These are phyloP conservation scores for Phrixothrix hirtus DNA, from an alignment of 2,888 invertebrate genomes.

Conservation along the genomic window DNA sequence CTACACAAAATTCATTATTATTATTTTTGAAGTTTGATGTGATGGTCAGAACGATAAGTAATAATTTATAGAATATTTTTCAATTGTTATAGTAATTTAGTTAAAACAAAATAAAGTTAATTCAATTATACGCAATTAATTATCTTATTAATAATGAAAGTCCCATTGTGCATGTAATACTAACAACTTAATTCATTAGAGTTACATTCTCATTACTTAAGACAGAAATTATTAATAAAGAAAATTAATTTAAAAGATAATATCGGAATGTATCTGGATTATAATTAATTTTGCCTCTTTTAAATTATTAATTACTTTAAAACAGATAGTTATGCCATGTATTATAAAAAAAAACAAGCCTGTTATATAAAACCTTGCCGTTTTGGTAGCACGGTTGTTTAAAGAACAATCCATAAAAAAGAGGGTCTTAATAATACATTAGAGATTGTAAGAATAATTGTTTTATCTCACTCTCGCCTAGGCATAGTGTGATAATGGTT, in stretches of 20 bases:
- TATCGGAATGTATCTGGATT: conserved; percentile 33
- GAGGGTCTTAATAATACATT: neutral
- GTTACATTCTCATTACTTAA: conserved; percentile 13
- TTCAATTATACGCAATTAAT: neutral
- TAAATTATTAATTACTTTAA: conserved; percentile 39
- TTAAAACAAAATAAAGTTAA: conserved; percentile 1
- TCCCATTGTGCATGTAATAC: conserved; percentile 7
- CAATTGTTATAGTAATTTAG: neutral
- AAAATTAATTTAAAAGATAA: conserved; percentile 12
- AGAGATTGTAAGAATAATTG: too few relatives aligned
- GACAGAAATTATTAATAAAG: conserved; percentile 21
- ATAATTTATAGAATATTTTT: neutral
- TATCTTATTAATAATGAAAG: neutral
- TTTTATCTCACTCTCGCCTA: conserved; percentile 7
- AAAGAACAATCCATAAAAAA: too few relatives aligned
- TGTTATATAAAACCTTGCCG: conserved; percentile 3
- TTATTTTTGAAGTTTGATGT: neutral
- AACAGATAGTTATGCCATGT: conserved; percentile 29
- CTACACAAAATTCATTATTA: neutral
- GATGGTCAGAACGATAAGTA: neutral
- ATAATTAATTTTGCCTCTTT: conserved; percentile 38
- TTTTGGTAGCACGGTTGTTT: conserved; percentile 2
- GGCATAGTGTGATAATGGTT: conserved; percentile 9
- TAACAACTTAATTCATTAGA: conserved; percentile 19
- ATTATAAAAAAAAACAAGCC: conserved; percentile 14